phyloP scores from a whole-genome alignment of 2,888 invertebrate species.

The Philaethria dido region DNA sequence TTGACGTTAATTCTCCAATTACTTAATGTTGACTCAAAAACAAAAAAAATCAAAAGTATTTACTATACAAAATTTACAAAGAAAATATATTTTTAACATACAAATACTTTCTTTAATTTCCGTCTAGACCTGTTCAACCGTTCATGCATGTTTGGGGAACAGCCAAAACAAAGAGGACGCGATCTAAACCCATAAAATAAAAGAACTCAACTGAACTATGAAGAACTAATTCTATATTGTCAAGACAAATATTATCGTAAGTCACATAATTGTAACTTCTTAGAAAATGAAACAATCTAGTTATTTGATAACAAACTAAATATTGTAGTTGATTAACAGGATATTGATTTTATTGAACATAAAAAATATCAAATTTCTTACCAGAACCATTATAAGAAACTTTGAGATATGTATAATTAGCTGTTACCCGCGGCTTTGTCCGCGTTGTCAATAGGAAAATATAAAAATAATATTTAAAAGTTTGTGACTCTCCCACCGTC shows the following conservation, averaged over 20 bases:
- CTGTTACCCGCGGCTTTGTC: too few species aligned
- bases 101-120: too few species aligned
- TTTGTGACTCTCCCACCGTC: too few species aligned
- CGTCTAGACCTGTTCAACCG: neutral
- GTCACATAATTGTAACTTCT: neutral
- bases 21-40: too few species aligned
- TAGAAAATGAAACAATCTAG: conserved; percentile 1
- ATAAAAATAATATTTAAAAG: too few species aligned
- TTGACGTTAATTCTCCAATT: too few species aligned
- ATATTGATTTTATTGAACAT: neutral
- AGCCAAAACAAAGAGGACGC: neutral
- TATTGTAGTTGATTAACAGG: conserved; percentile 5
- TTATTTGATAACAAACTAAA: neutral
- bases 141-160: neutral
- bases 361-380: neutral
- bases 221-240: neutral
- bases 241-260: neutral
- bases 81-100: too few species aligned
- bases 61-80: too few species aligned
- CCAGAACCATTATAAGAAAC: neutral
- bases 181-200: neutral
- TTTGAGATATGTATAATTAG: too few species aligned
- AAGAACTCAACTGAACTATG: neutral
- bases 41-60: too few species aligned
- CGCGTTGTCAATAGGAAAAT: too few species aligned